Conservation (phyloP, 2,888 invertebrate genomes). For the Incurvaria masculella region DNA sequence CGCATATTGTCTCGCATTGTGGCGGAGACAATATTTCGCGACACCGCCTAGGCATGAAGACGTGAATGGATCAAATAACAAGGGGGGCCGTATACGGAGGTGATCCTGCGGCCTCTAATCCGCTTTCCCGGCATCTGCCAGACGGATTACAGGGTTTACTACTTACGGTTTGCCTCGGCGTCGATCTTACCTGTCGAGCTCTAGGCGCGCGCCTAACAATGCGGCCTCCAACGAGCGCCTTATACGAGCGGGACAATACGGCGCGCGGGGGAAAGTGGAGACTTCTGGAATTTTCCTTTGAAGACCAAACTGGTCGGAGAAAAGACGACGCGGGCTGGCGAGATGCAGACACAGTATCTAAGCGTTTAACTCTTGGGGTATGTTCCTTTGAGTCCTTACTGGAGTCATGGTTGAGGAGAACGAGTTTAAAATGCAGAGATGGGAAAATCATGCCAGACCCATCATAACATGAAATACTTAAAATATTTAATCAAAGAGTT, state of each 20-base stretch:
- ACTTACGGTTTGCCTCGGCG: not conserved
- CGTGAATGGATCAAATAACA: constrained; percentile 35
- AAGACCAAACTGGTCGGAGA: no score
- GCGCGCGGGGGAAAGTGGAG: not conserved
- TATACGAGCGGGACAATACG: not conserved
- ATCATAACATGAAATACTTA: no score
- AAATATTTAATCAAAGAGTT: no score
- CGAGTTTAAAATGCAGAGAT: no score
- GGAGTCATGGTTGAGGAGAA: no score
- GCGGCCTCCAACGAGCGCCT: not conserved
- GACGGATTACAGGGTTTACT: not conserved
- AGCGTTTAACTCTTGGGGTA: not conserved
- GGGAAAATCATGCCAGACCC: no score
- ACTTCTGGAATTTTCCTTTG: not conserved
- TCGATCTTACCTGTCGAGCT: not conserved
- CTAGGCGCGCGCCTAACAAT: not conserved
- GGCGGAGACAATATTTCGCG: constrained; percentile 37
- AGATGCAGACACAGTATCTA: not conserved
- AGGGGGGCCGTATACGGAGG: not conserved
- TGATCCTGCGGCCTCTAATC: not conserved
- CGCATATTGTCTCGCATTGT: constrained; percentile 29
- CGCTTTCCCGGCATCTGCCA: not conserved
- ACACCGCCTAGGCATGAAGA: constrained; percentile 26
- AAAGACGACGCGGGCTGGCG: no score
- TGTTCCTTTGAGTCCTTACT: not conserved